Percentiles rank a stretch among this genome's conserved stretches.
phyloP scores from a whole-genome alignment of 37 sponge, comb jelly and placozoan genomes.

The Petrosia ficiformis region DNA sequence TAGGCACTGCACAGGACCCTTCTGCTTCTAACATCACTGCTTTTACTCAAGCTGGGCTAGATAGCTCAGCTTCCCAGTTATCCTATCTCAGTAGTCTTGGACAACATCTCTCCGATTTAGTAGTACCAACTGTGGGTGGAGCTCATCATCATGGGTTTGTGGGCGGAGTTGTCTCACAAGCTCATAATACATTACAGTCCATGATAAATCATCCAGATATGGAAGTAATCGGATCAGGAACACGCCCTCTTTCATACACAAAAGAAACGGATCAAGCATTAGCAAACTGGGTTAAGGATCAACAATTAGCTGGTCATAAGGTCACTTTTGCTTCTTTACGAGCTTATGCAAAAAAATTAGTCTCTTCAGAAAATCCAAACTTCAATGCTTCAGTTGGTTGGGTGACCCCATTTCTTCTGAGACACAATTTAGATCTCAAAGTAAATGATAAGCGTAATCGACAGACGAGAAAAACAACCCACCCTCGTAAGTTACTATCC shows the following conservation, averaged over 20 bases:
- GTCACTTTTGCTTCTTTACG: constrained; percentile 78
- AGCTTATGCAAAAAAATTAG: constrained; percentile 62
- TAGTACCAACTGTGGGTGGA: not conserved
- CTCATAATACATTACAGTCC: not conserved
- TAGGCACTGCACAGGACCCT: constrained; percentile 24
- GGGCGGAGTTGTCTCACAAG: not conserved
- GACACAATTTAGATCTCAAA: constrained; percentile 68
- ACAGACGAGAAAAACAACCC: not conserved
- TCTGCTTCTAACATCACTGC: not conserved
- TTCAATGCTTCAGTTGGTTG: constrained; percentile 88
- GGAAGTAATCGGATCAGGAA: constrained; percentile 26
- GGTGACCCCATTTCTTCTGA: constrained; percentile 78
- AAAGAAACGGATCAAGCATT: constrained; percentile 72
- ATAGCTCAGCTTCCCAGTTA: not conserved
- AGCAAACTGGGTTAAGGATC: constrained; percentile 47
- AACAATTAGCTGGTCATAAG: constrained; percentile 54
- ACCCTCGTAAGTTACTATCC: not conserved
- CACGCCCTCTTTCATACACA: constrained; percentile 71
- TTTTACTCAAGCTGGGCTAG: not conserved
- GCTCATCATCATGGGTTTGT: not conserved
- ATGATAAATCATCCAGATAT: not conserved
- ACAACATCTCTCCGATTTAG: not conserved
- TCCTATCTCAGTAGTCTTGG: not conserved
- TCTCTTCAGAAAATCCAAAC: constrained; percentile 67
- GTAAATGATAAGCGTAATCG: constrained; percentile 25